A percentile compares a stretch with the other conserved stretches of the same genome.
Evolutionary conservation across 1,140 invertebrate species (phyloP).

Genomic region (Achatina immaculata): DNA sequence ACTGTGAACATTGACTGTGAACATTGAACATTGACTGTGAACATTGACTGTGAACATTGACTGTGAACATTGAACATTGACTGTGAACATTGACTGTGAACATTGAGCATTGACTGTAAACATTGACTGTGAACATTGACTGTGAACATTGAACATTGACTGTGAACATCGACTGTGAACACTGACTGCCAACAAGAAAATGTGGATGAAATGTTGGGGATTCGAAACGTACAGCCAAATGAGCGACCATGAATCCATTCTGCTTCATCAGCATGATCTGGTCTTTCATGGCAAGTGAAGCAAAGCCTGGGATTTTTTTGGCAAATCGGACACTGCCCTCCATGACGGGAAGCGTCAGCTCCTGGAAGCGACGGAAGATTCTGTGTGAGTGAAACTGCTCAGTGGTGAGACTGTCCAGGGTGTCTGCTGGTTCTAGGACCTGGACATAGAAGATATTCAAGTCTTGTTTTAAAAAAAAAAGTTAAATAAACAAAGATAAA

Average conservation of each 20-base stretch:
- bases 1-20: too few species aligned
- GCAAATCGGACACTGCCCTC: slow-evolving; percentile 86
- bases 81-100: too few species aligned
- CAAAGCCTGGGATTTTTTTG: slow-evolving; percentile 91
- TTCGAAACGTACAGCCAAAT: slow-evolving; percentile 52
- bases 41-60: too few species aligned
- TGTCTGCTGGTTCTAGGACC: slow-evolving; percentile 37
- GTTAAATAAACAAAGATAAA: too few species aligned
- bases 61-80: too few species aligned
- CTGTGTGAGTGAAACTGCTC: slow-evolving; percentile 46
- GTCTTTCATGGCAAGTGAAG: slow-evolving; percentile 92
- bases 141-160: too few species aligned
- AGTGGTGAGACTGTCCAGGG: slow-evolving; percentile 38
- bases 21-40: too few species aligned
- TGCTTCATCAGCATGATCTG: slow-evolving; percentile 92
- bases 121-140: too few species aligned
- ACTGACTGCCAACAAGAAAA: too few species aligned
- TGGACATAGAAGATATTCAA: neutral
- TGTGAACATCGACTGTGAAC: too few species aligned
- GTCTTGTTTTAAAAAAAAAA: too few species aligned
- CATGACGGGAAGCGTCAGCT: slow-evolving; percentile 50
- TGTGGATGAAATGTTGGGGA: slow-evolving; percentile 18
- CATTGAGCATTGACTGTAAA: too few species aligned
- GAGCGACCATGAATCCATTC: slow-evolving; percentile 55
- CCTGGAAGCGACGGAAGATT: slow-evolving; percentile 54